Base-by-base conservation (phyloP, 2,797 vertebrate genomes). In the Alectoris magna region DNA sequence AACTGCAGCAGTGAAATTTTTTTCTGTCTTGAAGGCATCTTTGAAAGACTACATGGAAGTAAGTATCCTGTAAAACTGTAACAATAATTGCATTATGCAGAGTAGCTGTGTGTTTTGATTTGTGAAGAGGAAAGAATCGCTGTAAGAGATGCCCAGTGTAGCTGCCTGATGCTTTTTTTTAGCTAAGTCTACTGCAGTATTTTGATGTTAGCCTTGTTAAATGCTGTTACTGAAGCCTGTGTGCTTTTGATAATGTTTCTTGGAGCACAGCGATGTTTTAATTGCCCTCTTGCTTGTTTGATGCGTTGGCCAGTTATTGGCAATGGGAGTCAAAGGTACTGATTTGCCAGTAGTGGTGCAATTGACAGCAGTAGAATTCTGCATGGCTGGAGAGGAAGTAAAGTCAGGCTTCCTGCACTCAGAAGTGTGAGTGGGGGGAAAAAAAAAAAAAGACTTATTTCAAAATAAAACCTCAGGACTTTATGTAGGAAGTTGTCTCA, bases 211-310 rank as follows among this genome's bases (percentile, higher is more conserved):
- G 58, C n/a, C 49, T 76, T 24, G 53, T 79, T 67, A 82, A 91
- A 84, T 62, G 62, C 87, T 93, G 66, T 76, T 72, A n/a, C 62
- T 46, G 84, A 80, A 87, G 46, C 46, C 84, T 85, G 69, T 83
- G 86, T 1, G 18, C 9, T 83, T 82, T 87, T 0, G 1, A 6
- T 36, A 67, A 56, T 39, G 69, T 88, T 83, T 83, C 81, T 68
- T 93, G 88, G 87, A 96, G 84, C 29, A 83, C 62, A 84, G 55
- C 59, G 86, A 66, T 88, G 55, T 80, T 95, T 94, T 93, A 94
- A 87, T 94, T 88, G 84, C 62, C 51, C 81, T 87, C 26, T 78
- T 91, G 64, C 72, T 74, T 72, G 14, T 93, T 66, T 94, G 93
- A 63, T 77, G 69, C 49, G 77, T 77, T 69, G 87, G 58, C 94